phyloP scores from a whole-genome alignment of 30 jellyfish, hydroid and myxozoan species.

The Nemopilema nomurai region DNA sequence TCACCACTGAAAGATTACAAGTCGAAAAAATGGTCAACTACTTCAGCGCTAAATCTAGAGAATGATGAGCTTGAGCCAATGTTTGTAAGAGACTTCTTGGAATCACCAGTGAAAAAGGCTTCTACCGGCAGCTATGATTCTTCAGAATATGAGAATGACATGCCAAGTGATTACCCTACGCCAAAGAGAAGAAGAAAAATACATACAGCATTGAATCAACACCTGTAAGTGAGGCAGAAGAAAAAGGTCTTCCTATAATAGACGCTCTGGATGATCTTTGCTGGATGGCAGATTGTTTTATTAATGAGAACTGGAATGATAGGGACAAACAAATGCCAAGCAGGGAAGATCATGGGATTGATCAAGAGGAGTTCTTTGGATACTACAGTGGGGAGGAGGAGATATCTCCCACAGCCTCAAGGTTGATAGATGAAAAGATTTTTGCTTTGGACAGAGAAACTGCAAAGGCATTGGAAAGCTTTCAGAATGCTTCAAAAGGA shows the following conservation, averaged over 20 bases:
- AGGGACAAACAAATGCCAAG: background rate
- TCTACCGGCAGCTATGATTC: constrained; percentile 12
- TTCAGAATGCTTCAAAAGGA: constrained; percentile 9
- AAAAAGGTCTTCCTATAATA: constrained; percentile 87
- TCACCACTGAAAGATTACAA: constrained; percentile 21
- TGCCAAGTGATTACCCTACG: background rate
- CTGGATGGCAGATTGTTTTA: constrained; percentile 80
- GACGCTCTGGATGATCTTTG: constrained; percentile 91
- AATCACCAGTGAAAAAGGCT: constrained; percentile 21
- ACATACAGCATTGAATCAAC: constrained; percentile 74
- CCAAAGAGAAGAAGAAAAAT: constrained; percentile 56
- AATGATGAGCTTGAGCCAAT: constrained; percentile 36
- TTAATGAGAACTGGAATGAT: constrained; percentile 40
- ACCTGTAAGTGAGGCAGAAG: constrained; percentile 72
- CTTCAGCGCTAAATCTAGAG: constrained; percentile 38
- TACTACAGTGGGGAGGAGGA: constrained; percentile 51
- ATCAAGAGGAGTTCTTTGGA: background rate
- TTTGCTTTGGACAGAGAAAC: constrained; percentile 38
- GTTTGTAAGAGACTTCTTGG: background rate
- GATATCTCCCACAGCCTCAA: constrained; percentile 42
- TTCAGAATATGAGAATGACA: background rate
- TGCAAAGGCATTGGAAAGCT: constrained; percentile 11
- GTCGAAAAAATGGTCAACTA: constrained; percentile 64
- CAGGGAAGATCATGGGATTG: background rate
- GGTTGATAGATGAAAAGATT: constrained; percentile 23